Evolutionary conservation across 2,113 vertebrate species (phyloP), one percentile per base, ranked within the genome.

Genomic region (Haliaeetus leucogaster): DNA sequence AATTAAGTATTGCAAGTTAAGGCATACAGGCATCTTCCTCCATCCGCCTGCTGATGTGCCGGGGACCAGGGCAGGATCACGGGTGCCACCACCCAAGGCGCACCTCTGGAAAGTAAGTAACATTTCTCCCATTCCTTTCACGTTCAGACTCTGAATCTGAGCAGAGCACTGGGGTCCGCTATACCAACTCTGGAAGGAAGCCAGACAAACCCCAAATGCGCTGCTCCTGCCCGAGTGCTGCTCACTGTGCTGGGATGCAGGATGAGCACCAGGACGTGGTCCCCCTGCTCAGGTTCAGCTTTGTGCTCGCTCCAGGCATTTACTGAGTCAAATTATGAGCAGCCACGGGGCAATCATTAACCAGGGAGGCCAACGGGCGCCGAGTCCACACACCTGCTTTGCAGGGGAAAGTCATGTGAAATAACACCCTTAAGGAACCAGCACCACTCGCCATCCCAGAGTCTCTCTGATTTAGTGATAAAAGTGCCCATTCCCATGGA

Each of bases 191-290:
- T 2, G 19, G 71, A 48, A 65, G 59, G 30, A 13, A 45, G 21
- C 0, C 2, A 10, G 25, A 16, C 7, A 40, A 76, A 53, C 13
- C 7, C 2, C 63, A 19, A 29, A 11, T 0, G 0, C 0, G 0
- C 43, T 22, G 66, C n/a, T 26, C 48, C 67, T 55, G 56, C n/a
- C 47, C 4, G 0, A 43, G 66, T 0, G 0, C n/a, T 10, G 38
- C 11, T 83, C 38, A 5, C 55, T 10, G 74, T 7, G 42, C 52
- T 0, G 6, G 65, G 82, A 43, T 21, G 63, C 15, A 3, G 76
- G 81, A 67, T n/a, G 70, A 40, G 42, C 16, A 2, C 43, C 23
- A 11, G 84, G 68, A 65, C 2, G 0, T 2, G 61, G 19, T 62
- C 15, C 43, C 47, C 45, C 4, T 1, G 1, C 17, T 36, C 82